A percentile compares a stretch with the other conserved stretches of the same genome.
phyloP scores from a whole-genome alignment of 1,140 invertebrate species.

The Chironomus tepperi region DNA sequence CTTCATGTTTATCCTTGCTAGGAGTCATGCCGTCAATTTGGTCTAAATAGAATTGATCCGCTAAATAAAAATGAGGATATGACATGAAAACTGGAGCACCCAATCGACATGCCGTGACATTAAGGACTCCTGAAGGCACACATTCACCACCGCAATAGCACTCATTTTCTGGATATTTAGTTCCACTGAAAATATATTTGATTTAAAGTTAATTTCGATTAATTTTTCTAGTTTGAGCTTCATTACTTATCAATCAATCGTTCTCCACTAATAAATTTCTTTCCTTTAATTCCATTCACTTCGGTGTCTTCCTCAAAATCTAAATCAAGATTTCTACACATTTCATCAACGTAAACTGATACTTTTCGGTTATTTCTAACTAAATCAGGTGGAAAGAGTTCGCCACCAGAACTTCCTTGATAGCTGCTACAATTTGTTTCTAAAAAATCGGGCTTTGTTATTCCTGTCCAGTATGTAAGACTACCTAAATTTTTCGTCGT shows the following conservation, averaged over 20 bases:
- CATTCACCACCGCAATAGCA: constrained; percentile 66
- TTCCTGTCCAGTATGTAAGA: constrained; percentile 52
- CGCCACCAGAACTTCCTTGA: constrained; percentile 57
- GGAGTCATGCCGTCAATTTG: constrained; percentile 62
- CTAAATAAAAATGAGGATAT: constrained; percentile 77
- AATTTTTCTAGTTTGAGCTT: no score
- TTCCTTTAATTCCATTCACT: constrained; percentile 45
- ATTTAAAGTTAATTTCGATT: background rate
- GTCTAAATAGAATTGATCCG: constrained; percentile 55
- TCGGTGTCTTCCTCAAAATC: constrained; percentile 46
- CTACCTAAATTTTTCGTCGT: constrained; percentile 56
- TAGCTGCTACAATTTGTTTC: constrained; percentile 46
- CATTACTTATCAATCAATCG: constrained; percentile 48
- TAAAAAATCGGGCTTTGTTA: constrained; percentile 49
- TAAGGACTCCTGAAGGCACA: constrained; percentile 55
- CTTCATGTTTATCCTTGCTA: constrained; percentile 55
- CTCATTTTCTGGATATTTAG: constrained; percentile 51
- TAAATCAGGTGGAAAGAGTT: constrained; percentile 59
- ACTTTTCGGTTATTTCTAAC: constrained; percentile 46
- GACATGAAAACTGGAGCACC: constrained; percentile 74
- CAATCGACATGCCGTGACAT: constrained; percentile 60
- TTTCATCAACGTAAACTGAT: constrained; percentile 56
- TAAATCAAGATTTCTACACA: constrained; percentile 54
- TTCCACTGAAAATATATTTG: constrained; percentile 32
- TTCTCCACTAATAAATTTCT: constrained; percentile 46